Percentiles rank a stretch among this genome's conserved stretches.
These are phyloP conservation scores for Scrobipalpa costella DNA, from an alignment of 2,888 invertebrate species.

Conservation along the genomic window DNA sequence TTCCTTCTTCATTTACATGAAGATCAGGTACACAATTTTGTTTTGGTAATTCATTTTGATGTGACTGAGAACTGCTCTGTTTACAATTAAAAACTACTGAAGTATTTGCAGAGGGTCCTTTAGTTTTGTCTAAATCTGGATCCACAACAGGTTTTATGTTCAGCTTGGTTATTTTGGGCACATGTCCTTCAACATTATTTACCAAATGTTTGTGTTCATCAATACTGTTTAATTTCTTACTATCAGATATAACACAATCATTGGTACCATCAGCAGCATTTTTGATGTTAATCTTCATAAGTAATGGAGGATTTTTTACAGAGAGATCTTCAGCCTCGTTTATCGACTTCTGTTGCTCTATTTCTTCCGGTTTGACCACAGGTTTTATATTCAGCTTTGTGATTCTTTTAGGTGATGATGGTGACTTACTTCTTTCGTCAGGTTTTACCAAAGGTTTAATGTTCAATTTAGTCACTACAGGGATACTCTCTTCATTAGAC, in stretches of 20 bases:
- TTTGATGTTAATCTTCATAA: conserved; percentile 76
- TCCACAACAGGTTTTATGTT: conserved; percentile 62
- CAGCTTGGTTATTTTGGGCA: conserved; percentile 53
- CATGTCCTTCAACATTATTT: conserved; percentile 53
- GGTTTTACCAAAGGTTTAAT: conserved; percentile 71
- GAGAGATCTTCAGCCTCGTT: conserved; percentile 52
- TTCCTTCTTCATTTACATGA: conserved; percentile 22
- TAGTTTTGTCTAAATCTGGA: conserved; percentile 34
- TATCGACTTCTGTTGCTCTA: conserved; percentile 44
- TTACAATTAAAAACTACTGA: conserved; percentile 28
- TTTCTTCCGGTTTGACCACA: conserved; percentile 68
- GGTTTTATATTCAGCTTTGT: conserved; percentile 78
- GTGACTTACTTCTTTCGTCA: conserved; percentile 53
- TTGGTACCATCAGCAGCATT: conserved; percentile 55
- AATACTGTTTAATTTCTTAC: conserved; percentile 42
- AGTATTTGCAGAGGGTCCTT: conserved; percentile 31
- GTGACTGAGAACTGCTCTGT: conserved; percentile 26
- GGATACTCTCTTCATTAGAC: conserved; percentile 57
- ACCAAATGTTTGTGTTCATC: conserved; percentile 47
- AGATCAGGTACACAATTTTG: conserved; percentile 43
- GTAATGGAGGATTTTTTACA: conserved; percentile 65
- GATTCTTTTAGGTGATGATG: conserved; percentile 67
- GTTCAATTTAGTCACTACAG: conserved; percentile 69
- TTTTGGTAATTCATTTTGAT: conserved; percentile 29
- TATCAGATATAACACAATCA: conserved; percentile 44